These are phyloP conservation scores for Adineta ricciae DNA, from an alignment of 2,888 invertebrate genomes.

Conservation along the genomic window DNA sequence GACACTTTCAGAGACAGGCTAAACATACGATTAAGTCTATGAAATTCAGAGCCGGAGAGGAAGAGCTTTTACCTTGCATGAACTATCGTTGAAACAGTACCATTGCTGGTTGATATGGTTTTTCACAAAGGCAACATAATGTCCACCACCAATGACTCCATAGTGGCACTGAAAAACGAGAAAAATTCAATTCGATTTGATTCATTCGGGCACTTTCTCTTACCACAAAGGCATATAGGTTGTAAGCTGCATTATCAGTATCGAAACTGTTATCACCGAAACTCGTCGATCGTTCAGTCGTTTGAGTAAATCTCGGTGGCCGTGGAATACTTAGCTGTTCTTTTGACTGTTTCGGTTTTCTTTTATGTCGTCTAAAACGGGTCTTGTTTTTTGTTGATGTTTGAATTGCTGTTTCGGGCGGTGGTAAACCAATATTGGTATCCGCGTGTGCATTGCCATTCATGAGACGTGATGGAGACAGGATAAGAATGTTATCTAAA, in stretches of 20 bases:
- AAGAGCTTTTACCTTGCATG: neutral
- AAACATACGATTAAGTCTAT: neutral
- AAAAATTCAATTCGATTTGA: no score
- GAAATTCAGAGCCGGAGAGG: neutral
- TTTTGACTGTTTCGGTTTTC: neutral
- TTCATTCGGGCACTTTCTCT: neutral
- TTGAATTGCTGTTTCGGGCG: neutral
- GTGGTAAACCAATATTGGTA: neutral
- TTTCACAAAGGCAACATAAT: constrained; percentile 34
- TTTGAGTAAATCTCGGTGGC: neutral
- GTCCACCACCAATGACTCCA: constrained; percentile 39
- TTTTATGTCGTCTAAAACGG: neutral
- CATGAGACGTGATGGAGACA: neutral
- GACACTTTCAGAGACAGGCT: neutral
- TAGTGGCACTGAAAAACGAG: neutral
- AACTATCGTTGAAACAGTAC: constrained; percentile 17
- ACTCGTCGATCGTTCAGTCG: neutral
- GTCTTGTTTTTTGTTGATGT: neutral
- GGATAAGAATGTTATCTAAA: neutral
- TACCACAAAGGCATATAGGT: constrained; percentile 2
- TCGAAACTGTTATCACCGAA: constrained; percentile 5
- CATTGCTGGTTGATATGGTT: neutral
- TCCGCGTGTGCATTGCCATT: neutral
- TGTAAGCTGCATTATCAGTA: constrained; percentile 15
- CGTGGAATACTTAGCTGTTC: neutral